Evolutionary conservation across 2,797 vertebrate genomes (phyloP), one percentile per base, ranked within the genome.

Genomic region (Pseudochromis fuscus): DNA sequence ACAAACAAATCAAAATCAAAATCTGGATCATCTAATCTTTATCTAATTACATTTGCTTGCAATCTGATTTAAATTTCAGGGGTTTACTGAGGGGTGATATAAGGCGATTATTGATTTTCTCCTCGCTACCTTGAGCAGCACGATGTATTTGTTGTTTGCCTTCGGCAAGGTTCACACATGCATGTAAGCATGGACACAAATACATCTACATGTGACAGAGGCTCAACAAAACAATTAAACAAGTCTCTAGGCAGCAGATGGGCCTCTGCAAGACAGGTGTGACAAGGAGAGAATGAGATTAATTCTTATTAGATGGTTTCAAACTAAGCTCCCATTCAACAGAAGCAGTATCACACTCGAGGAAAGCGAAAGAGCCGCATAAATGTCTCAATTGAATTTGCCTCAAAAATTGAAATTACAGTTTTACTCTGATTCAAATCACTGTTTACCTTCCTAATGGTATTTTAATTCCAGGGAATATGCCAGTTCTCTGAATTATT

Each of bases 171-270:
- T 52, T 79, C 45, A 75, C 62, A 74, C 64, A 53, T 55, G 60
- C 71, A 58, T 57, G 52, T 68, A 63, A 44, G 68, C 67, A 64
- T 56, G 56, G 23, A 49, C 69, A 77, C 51, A 53, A 75, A 76
- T 38, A 72, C 72, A 73, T 81, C 57, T 78, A 53, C 72, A 82
- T 77, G 79, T 60, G 79, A 86, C 78, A 72, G 67, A 75, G 82
- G 77, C 82, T 81, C 68, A 73, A 70, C 51, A 78, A 88, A 84
- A 88, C 83, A 87, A 90, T 88, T 85, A 87, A 78, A 84, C 72
- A 75, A 61, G 61, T 81, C 79, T 82, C 78, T 13, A 75, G 50
- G 69, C 75, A 87, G 75, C 85, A 90, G 90, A 88, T 87, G 83
- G 84, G 75, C 69, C 67, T 74, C 49, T 38, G 38, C 38, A 30